A percentile compares a stretch with the other conserved stretches of the same genome.
Conservation (phyloP, 2,888 invertebrate species). For the Latrodectus elegans region DNA sequence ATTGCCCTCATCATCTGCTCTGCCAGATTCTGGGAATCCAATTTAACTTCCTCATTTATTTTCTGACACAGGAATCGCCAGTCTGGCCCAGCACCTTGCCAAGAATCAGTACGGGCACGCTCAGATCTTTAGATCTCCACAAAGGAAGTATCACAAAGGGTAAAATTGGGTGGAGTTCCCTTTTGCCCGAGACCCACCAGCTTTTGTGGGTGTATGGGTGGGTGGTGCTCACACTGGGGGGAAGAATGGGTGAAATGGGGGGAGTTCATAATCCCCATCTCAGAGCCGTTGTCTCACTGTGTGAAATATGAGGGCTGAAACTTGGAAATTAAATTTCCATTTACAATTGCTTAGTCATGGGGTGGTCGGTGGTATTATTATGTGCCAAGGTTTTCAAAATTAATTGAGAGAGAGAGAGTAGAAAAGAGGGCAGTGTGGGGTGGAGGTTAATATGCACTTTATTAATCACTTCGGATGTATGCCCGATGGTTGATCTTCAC, state of each 20-base stretch:
- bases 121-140: slow-evolving; percentile 16
- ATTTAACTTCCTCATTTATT: slow-evolving; percentile 60
- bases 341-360: slow-evolving; percentile 38
- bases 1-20: slow-evolving; percentile 15
- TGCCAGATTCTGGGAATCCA: slow-evolving; percentile 36
- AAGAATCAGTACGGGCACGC: slow-evolving; percentile 21
- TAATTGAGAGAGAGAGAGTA: slow-evolving; percentile 43
- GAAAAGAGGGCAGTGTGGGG: slow-evolving; percentile 14
- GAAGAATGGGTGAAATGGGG: not conserved
- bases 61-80: slow-evolving; percentile 12
- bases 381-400: slow-evolving; percentile 59
- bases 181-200: slow-evolving; percentile 8
- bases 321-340: slow-evolving; percentile 67
- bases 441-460: slow-evolving; percentile 60
- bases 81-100: slow-evolving; percentile 5
- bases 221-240: not conserved
- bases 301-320: slow-evolving; percentile 64
- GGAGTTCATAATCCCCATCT: slow-evolving; percentile 23
- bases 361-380: slow-evolving; percentile 44
- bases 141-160: slow-evolving; percentile 44
- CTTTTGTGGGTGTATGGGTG: slow-evolving; percentile 5
- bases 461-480: slow-evolving; percentile 53
- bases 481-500: slow-evolving; percentile 40
- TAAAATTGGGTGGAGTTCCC: slow-evolving; percentile 46
- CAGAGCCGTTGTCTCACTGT: slow-evolving; percentile 16